Evolutionary conservation across 2,797 vertebrate species (phyloP).

Genomic region (Anguilla obscura): DNA sequence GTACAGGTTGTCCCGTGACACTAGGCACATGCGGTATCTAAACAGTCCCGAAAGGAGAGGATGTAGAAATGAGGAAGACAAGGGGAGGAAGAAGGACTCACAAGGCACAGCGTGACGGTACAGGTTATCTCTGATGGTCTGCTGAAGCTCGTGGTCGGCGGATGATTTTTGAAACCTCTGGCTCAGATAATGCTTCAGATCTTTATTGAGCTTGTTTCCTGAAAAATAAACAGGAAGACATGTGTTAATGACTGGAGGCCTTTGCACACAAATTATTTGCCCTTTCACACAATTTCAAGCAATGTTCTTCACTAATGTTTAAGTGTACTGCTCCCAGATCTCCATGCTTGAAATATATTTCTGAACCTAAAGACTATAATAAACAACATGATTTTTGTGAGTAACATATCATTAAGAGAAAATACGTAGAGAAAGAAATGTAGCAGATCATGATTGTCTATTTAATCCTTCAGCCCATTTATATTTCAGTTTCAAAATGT

Average conservation of each 20-base stretch:
- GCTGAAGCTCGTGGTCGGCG: conserved; percentile 91
- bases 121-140: conserved; percentile 96
- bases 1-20: background rate
- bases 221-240: conserved; percentile 54
- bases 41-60: conserved; percentile 21
- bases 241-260: background rate
- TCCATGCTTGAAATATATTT: background rate
- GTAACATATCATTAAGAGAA: background rate
- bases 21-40: background rate
- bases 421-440: background rate
- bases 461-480: background rate
- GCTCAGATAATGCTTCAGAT: conserved; percentile 93
- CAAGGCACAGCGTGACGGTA: conserved; percentile 99
- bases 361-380: background rate
- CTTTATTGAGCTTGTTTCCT: conserved; percentile 95
- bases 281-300: background rate
- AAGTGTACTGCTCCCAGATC: background rate
- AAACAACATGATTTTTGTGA: background rate
- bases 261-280: background rate
- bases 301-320: background rate
- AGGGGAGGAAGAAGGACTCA: conserved; percentile 70
- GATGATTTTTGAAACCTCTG: conserved; percentile 97
- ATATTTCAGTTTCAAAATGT: background rate
- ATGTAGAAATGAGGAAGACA: background rate
- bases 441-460: background rate